These are phyloP conservation scores for Amphipyra tragopoginis DNA, from an alignment of 2,888 invertebrate genomes.

Conservation along the genomic window DNA sequence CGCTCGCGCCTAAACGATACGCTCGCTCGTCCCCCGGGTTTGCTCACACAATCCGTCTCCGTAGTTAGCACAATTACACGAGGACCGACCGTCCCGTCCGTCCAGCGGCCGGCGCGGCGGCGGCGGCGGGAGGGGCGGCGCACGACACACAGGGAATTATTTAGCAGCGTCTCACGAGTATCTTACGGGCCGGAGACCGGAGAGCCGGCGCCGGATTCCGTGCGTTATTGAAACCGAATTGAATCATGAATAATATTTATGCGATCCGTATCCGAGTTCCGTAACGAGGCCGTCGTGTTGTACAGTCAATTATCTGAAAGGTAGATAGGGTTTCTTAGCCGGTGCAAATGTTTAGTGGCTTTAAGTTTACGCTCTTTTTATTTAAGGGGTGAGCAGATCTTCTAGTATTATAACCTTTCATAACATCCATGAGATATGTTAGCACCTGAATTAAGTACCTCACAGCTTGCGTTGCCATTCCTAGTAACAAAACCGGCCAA, in stretches of 20 bases:
- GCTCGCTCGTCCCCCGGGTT: slow-evolving; percentile 45
- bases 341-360: not conserved
- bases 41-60: slow-evolving; percentile 52
- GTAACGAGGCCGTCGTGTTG: slow-evolving; percentile 2
- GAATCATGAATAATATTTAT: slow-evolving; percentile 61
- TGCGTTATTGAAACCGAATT: slow-evolving; percentile 57
- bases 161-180: slow-evolving; percentile 64
- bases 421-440: too few species aligned
- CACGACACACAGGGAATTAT: slow-evolving; percentile 71
- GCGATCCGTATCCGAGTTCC: slow-evolving; percentile 9
- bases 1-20: slow-evolving; percentile 29
- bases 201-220: slow-evolving; percentile 15
- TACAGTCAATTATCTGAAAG: not conserved
- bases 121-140: not conserved
- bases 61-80: slow-evolving; percentile 64
- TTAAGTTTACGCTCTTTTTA: not conserved
- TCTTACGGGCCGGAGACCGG: slow-evolving; percentile 29
- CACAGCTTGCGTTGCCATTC: too few species aligned
- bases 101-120: not conserved
- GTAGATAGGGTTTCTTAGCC: not conserved
- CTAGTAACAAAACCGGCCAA: too few species aligned
- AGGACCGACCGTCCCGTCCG: slow-evolving; percentile 7
- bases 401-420: not conserved
- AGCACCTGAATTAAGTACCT: too few species aligned
- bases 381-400: not conserved